phyloP scores from a whole-genome alignment of 1,140 invertebrate genomes.

The Drosophila burlai region DNA sequence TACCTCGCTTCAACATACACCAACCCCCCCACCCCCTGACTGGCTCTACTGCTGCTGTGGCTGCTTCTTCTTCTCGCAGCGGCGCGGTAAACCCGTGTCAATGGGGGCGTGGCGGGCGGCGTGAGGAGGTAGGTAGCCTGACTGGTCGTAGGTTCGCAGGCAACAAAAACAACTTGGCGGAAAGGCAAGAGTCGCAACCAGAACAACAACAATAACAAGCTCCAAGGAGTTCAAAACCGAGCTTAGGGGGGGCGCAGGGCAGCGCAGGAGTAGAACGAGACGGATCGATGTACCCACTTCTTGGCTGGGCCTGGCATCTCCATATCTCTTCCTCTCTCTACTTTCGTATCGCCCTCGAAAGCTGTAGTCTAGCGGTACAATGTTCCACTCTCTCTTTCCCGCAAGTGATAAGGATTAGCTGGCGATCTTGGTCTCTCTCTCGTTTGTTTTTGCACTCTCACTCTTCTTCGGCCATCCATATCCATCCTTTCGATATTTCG shows the following conservation, averaged over 20 bases:
- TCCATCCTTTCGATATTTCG: conserved; percentile 23
- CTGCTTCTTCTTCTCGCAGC: conserved; percentile 37
- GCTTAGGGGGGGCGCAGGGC: not conserved
- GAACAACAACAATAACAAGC: conserved; percentile 31
- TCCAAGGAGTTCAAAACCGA: conserved; percentile 11
- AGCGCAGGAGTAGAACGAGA: conserved; percentile 9
- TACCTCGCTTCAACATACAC: conserved; percentile 9
- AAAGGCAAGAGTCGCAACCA: conserved; percentile 64
- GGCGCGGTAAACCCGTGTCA: conserved; percentile 35
- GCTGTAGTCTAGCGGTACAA: conserved; percentile 21
- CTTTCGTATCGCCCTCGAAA: not conserved
- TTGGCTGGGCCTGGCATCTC: conserved; percentile 17
- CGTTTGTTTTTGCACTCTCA: not conserved
- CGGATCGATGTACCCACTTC: conserved; percentile 49
- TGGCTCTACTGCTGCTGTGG: conserved; percentile 13
- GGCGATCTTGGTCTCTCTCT: conserved; percentile 13
- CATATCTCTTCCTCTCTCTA: not conserved
- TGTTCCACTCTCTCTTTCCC: conserved; percentile 11
- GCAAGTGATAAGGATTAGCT: conserved; percentile 30
- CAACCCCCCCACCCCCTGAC: not conserved
- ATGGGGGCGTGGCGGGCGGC: conserved; percentile 33
- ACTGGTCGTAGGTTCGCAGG: conserved; percentile 78
- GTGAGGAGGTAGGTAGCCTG: conserved; percentile 37
- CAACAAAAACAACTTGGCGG: conserved; percentile 71
- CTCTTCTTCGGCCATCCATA: conserved; percentile 4